Base-by-base conservation (phyloP, 2,113 vertebrate genomes). In the Caloenas nicobarica region DNA sequence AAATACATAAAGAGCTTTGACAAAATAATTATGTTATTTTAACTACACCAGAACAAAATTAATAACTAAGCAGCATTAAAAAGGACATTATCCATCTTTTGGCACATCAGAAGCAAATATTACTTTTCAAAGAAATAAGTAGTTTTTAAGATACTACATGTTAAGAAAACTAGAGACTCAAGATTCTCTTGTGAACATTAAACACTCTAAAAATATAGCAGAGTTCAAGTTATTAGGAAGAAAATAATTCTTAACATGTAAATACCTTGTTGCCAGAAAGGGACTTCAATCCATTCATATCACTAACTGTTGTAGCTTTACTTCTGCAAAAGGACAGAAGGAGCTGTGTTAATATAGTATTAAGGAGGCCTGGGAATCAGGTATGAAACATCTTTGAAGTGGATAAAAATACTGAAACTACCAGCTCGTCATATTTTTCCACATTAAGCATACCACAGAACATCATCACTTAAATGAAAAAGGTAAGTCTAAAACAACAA, bases 201-300 rank as follows among this genome's bases (percentile, higher is more conserved):
- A 82, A 42, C 26, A 74, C 10, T 44, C 10, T n/a, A 78, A 77
- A 65, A 80, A n/a, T 21, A 80, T 0, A 86, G 42, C 46, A 13
- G 1, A 60, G 7, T n/a, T 56, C 7, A 74, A 50, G 16, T 83
- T 81, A 34, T 11, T 42, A 53, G 10, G 11, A 72, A 81, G 11
- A 65, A 91, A 91, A 57, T 50, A 80, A 64, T 65, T 18, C 50
- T 61, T 46, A 86, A 15, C 8, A 13, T 31, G 87, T 64, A 96
- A 96, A 96, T 98, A 98, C 98, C 98, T 98, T 97, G 80, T 95
- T 95, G 81, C 95, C 92, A 93, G 97, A 93, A 70, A 92, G 93
- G 91, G 97, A 79, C 78, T 98, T 98, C 88, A 97, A 94, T 94
- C 98, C 98, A 95, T 98, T 98, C 65, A 96, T 73, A 94, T 97